Evolutionary conservation across 2,113 vertebrate genomes (phyloP).

Genomic region (Ctenomys sociabilis): DNA sequence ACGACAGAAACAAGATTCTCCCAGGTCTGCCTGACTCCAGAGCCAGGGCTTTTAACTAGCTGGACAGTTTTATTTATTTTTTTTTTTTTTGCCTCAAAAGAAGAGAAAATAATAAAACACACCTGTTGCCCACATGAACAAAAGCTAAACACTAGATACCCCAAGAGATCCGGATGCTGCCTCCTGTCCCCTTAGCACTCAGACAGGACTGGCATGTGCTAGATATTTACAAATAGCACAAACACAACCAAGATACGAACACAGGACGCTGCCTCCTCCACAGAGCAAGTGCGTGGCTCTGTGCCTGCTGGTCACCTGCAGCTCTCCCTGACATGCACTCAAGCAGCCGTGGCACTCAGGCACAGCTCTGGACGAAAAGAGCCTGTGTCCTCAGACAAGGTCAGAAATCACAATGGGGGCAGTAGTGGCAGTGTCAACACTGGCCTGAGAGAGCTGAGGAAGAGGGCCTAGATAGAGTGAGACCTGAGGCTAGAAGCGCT

Average conservation of each 20-base stretch:
- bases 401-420: neutral
- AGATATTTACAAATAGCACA: neutral
- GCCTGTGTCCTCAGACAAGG: neutral
- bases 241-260: rapidly evolving
- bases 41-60: neutral
- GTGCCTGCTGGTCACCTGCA: neutral
- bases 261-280: neutral
- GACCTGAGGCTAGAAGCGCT: neutral
- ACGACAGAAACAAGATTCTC: neutral
- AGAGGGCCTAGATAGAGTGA: neutral
- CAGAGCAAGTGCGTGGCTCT: neutral
- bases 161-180: neutral
- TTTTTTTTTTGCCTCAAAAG: neutral
- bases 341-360: neutral
- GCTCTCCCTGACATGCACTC: neutral
- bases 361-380: neutral
- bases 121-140: neutral
- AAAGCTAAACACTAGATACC: neutral
- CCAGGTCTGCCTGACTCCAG: neutral
- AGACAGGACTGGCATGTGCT: neutral
- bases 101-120: slow-evolving; percentile 6
- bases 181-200: too few relatives aligned
- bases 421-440: neutral
- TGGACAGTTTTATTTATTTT: neutral
- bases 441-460: neutral